A percentile compares a stretch with the other conserved stretches of the same genome.
Evolutionary conservation across 2,888 invertebrate species (phyloP).

Genomic region (Celastrina argiolus): DNA sequence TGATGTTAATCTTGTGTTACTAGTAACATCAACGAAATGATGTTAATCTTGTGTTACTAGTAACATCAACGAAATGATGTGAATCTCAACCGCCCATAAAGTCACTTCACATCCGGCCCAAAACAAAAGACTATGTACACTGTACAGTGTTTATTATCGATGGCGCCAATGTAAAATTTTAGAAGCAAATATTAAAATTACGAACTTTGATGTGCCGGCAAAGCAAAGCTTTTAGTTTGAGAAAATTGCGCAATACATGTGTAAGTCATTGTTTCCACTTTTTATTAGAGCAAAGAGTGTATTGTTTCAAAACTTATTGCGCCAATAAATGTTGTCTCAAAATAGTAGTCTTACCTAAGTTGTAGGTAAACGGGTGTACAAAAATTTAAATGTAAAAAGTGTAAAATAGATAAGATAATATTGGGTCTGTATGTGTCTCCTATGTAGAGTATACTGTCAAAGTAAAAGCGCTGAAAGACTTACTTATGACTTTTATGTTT

Average conservation of each 20-base stretch:
- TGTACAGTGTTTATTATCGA: not conserved
- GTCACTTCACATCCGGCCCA: constrained; percentile 6
- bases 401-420: no score
- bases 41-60: constrained; percentile 14
- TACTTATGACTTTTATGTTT: no score
- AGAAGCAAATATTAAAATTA: constrained; percentile 6
- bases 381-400: no score
- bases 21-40: constrained; percentile 11
- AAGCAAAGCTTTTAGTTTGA: not conserved
- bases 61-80: constrained; percentile 13
- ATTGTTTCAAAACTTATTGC: no score
- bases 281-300: not conserved
- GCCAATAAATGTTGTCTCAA: no score
- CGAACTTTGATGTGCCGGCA: not conserved
- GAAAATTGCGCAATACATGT: not conserved
- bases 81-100: constrained; percentile 14
- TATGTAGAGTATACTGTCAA: no score
- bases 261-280: not conserved
- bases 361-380: no score
- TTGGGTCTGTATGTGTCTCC: no score
- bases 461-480: no score
- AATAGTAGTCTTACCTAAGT: no score
- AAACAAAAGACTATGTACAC: not conserved
- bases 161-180: constrained; percentile 13
- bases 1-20: not conserved